Percentiles rank a stretch among this genome's conserved stretches.
These are phyloP conservation scores for Drosophila cognata DNA, from an alignment of 2,888 invertebrate species.

Conservation along the genomic window DNA sequence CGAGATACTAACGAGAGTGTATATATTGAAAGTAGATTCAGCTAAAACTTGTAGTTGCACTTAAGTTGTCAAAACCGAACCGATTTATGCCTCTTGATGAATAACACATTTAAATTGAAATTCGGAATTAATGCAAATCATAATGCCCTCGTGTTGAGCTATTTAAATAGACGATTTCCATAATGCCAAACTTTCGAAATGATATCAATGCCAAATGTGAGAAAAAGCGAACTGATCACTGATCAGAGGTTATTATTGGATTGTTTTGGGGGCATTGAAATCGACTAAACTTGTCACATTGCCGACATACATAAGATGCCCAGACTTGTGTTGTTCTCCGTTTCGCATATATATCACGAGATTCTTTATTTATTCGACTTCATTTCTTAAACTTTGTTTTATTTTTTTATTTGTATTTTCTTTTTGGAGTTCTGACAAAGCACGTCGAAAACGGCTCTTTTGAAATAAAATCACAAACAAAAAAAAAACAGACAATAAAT, in stretches of 20 bases:
- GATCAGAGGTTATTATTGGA: constrained; percentile 31
- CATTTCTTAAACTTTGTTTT: constrained; percentile 18
- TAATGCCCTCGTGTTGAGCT: background rate
- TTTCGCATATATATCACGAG: constrained; percentile 43
- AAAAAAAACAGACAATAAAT: constrained; percentile 38
- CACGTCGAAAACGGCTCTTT: constrained; percentile 40
- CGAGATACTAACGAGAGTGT: background rate
- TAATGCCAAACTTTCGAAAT: constrained; percentile 29
- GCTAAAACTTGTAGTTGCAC: background rate
- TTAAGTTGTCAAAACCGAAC: background rate
- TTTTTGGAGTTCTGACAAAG: constrained; percentile 39
- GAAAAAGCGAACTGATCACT: constrained; percentile 17
- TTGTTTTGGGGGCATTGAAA: constrained; percentile 25
- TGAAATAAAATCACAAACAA: constrained; percentile 12
- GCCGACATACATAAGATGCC: constrained; percentile 16
- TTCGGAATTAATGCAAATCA: background rate
- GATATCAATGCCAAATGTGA: constrained; percentile 23
- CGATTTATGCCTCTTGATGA: background rate
- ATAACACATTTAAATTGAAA: background rate
- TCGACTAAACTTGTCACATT: constrained; percentile 38
- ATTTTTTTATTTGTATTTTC: background rate
- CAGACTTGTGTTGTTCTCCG: constrained; percentile 3
- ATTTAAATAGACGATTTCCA: constrained; percentile 8
- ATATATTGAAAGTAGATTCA: background rate
- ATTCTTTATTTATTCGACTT: constrained; percentile 34